Evolutionary conservation across 2,888 invertebrate genomes (phyloP).

Genomic region (Sipha maydis): DNA sequence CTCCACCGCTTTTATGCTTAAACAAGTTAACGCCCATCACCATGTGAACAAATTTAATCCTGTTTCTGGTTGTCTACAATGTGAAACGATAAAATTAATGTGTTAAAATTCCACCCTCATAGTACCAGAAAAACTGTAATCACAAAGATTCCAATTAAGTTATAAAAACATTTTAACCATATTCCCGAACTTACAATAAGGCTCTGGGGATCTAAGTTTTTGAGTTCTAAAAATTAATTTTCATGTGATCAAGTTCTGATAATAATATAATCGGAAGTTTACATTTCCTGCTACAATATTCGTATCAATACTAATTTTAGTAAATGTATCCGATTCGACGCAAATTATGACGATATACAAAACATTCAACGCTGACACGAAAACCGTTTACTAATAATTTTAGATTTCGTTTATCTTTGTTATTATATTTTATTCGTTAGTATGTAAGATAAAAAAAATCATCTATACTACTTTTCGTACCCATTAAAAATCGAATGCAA

Average conservation of each 20-base stretch:
- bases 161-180: conserved; percentile 30
- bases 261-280: neutral
- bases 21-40: conserved; percentile 50
- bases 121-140: conserved; percentile 32
- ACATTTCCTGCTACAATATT: too few species aligned
- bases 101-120: conserved; percentile 49
- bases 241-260: neutral
- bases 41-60: conserved; percentile 57
- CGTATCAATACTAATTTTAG: too few species aligned
- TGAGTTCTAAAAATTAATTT: conserved; percentile 17
- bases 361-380: too few species aligned
- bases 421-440: too few species aligned
- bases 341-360: too few species aligned
- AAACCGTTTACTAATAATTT: too few species aligned
- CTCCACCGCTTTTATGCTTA: neutral
- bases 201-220: conserved; percentile 22
- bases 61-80: conserved; percentile 44
- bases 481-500: too few species aligned
- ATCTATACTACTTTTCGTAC: too few species aligned
- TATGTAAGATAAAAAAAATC: too few species aligned
- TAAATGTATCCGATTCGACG: too few species aligned
- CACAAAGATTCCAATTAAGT: conserved; percentile 54
- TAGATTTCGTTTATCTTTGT: too few species aligned
- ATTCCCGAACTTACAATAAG: conserved; percentile 20
- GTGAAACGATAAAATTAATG: conserved; percentile 40